A percentile compares a stretch with the other conserved stretches of the same genome.
Evolutionary conservation across 53 echinoderm and acorn worm species (phyloP).

Genomic region (Mesocentrotus franciscanus): DNA sequence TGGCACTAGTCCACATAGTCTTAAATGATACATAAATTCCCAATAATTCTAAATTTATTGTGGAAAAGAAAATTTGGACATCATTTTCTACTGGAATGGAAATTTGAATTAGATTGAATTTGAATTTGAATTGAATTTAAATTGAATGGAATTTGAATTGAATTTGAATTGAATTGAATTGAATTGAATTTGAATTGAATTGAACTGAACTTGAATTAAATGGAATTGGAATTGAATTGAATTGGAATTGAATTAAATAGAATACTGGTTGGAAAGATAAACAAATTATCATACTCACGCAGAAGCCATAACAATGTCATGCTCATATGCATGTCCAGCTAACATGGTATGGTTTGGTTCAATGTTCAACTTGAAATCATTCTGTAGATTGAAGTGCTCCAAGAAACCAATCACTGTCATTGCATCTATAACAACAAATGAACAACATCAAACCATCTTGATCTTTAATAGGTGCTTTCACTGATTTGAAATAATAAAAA

Average conservation of each 20-base stretch:
- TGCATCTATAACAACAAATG: slow-evolving; percentile 75
- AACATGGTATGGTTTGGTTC: slow-evolving; percentile 98
- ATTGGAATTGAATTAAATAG: background rate
- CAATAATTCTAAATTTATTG: no score
- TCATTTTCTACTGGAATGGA: no score
- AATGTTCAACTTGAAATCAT: slow-evolving; percentile 96
- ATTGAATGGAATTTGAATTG: no score
- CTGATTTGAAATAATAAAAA: background rate
- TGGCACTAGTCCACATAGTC: no score
- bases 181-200: background rate
- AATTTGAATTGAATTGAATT: no score
- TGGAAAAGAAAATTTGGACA: no score
- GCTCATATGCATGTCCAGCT: slow-evolving; percentile 95
- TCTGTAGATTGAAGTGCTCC: slow-evolving; percentile 79
- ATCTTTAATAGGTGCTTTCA: background rate
- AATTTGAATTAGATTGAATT: no score
- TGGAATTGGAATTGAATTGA: no score
- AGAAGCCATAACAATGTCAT: slow-evolving; percentile 96
- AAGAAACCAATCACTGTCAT: slow-evolving; percentile 99
- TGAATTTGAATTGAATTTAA: no score
- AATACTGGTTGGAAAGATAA: background rate
- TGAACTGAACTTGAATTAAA: no score
- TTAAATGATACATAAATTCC: no score
- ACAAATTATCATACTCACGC: slow-evolving; percentile 66
- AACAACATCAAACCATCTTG: background rate